phyloP scores from a whole-genome alignment of 2,113 vertebrate genomes.

The Meleagris gallopavo region DNA sequence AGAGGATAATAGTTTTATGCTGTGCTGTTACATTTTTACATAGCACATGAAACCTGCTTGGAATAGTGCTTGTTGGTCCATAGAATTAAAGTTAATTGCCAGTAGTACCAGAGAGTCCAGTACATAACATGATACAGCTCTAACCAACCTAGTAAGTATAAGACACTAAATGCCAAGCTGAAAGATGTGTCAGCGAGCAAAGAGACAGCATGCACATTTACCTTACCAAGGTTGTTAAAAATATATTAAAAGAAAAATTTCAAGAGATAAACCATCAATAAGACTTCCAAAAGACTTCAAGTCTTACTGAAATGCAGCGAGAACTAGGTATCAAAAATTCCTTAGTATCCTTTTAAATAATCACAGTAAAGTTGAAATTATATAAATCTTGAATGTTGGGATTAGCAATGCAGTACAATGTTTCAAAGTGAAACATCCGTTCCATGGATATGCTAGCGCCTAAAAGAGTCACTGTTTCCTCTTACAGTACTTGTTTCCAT shows the following conservation, averaged over 20 bases:
- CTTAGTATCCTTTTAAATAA: neutral
- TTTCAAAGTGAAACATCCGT: neutral
- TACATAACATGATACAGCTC: neutral
- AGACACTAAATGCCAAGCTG: neutral
- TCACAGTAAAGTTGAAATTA: neutral
- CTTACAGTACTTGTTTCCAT: neutral
- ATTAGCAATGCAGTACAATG: accelerated
- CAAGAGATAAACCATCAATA: neutral
- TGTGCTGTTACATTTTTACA: neutral
- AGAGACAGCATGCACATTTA: neutral
- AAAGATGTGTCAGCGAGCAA: neutral
- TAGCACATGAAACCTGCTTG: accelerated
- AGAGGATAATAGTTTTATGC: neutral
- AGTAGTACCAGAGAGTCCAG: neutral
- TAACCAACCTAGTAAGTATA: neutral
- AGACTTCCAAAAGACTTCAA: neutral
- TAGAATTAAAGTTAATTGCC: neutral
- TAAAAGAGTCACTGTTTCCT: neutral
- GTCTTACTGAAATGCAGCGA: neutral
- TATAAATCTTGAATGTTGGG: neutral
- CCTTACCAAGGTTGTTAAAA: neutral
- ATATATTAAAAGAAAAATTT: neutral
- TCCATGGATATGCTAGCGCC: neutral
- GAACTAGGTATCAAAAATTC: neutral
- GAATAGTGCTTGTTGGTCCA: neutral